phyloP scores from a whole-genome alignment of 1,140 invertebrate genomes.

The Bombus sylvicola region DNA sequence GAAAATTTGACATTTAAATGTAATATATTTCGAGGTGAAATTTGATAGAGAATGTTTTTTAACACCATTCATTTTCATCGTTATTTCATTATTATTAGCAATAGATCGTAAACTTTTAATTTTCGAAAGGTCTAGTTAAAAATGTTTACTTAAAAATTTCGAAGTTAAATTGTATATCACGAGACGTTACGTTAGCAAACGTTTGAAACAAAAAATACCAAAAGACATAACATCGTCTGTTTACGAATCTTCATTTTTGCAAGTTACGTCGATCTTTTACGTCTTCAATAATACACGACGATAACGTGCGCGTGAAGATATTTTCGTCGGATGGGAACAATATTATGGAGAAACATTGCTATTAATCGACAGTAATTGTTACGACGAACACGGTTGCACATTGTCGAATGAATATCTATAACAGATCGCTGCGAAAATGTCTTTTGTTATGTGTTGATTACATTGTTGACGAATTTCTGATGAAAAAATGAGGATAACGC shows the following conservation, averaged over 20 bases:
- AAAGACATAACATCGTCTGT: not conserved
- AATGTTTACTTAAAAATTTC: too few relatives aligned
- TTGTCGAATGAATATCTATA: not conserved
- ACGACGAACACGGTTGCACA: not conserved
- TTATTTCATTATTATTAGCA: not conserved
- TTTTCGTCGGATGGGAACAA: not conserved
- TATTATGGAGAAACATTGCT: not conserved
- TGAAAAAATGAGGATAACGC: too few relatives aligned
- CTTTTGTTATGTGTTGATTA: not conserved
- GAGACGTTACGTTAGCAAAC: not conserved
- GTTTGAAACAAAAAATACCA: not conserved
- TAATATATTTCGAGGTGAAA: not conserved
- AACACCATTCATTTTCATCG: not conserved
- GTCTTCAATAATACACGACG: not conserved
- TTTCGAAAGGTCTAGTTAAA: too few relatives aligned
- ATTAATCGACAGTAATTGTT: conserved; percentile 1
- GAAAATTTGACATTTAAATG: not conserved
- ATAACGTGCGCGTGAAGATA: not conserved
- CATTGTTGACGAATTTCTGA: not conserved
- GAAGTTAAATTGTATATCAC: not conserved
- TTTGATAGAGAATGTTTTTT: not conserved
- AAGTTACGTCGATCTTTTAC: not conserved
- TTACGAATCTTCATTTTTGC: not conserved
- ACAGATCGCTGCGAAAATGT: not conserved
- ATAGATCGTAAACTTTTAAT: too few relatives aligned